Percentiles rank a stretch among this genome's conserved stretches.
These are phyloP conservation scores for Vidua chalybeata DNA, from an alignment of 2,113 vertebrate species.

Conservation along the genomic window DNA sequence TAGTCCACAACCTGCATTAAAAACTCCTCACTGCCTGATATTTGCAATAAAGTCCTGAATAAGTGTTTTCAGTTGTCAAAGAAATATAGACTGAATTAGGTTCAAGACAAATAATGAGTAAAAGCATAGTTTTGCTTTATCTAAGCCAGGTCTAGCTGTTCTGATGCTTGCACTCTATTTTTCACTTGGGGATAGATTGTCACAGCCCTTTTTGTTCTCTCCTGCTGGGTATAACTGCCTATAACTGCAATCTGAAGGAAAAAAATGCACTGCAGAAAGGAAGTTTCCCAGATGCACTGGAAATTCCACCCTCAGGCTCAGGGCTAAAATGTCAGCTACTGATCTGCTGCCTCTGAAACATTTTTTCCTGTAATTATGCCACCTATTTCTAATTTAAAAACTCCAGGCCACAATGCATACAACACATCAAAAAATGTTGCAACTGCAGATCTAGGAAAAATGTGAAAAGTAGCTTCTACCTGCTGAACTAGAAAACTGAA, in stretches of 20 bases:
- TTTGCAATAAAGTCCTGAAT: background rate
- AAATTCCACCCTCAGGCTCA: background rate
- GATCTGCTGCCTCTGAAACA: background rate
- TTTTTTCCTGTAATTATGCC: background rate
- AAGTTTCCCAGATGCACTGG: background rate
- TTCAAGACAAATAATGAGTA: background rate
- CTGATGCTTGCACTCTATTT: background rate
- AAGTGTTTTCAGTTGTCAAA: background rate
- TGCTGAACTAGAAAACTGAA: background rate
- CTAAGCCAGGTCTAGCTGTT: background rate
- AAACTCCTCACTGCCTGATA: background rate
- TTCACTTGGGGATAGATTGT: background rate
- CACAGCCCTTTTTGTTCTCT: conserved; percentile 5
- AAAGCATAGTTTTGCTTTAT: background rate
- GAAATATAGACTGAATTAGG: background rate
- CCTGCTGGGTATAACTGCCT: background rate
- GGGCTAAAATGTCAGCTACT: background rate
- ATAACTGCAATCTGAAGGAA: background rate
- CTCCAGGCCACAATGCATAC: background rate
- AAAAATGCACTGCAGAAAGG: background rate
- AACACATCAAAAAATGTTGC: background rate
- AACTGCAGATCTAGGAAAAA: background rate
- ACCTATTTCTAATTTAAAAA: background rate
- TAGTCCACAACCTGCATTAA: background rate
- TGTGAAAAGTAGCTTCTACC: background rate